phyloP scores from a whole-genome alignment of 2,113 vertebrate species.

The Tenebrosternarchus preto region DNA sequence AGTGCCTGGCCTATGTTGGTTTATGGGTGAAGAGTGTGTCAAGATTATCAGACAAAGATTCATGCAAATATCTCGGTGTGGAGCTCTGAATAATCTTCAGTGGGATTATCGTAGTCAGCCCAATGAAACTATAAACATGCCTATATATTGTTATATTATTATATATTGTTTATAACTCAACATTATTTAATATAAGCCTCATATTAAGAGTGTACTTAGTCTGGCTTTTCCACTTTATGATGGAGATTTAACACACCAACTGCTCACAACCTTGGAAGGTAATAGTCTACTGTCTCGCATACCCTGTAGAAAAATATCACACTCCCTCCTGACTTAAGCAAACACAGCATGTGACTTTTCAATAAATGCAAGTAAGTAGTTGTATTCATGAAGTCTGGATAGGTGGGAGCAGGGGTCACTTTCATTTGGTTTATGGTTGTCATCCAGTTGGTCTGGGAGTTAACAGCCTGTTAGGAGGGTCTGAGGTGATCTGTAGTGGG shows the following conservation, averaged over 20 bases:
- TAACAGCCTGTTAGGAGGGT: background rate
- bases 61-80: constrained; percentile 11
- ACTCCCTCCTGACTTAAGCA: background rate
- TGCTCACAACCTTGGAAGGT: background rate
- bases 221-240: background rate
- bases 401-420: background rate
- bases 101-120: constrained; percentile 1
- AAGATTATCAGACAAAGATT: constrained; percentile 25
- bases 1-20: background rate
- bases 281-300: constrained; percentile 13
- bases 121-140: background rate
- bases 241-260: background rate
- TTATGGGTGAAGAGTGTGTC: constrained; percentile 18
- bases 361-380: constrained; percentile 24
- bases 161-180: too few relatives aligned
- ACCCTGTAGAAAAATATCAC: constrained; percentile 14
- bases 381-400: background rate
- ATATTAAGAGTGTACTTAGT: background rate
- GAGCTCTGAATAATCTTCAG: constrained; percentile 9
- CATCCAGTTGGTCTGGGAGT: constrained; percentile 1
- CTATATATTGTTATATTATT: too few relatives aligned
- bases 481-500: background rate
- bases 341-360: constrained; percentile 13
- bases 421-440: background rate
- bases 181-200: background rate